Evolutionary conservation across 1,140 invertebrate genomes (phyloP), one percentile per base, ranked within the genome.

Genomic region (Geopemphigus sp.): DNA sequence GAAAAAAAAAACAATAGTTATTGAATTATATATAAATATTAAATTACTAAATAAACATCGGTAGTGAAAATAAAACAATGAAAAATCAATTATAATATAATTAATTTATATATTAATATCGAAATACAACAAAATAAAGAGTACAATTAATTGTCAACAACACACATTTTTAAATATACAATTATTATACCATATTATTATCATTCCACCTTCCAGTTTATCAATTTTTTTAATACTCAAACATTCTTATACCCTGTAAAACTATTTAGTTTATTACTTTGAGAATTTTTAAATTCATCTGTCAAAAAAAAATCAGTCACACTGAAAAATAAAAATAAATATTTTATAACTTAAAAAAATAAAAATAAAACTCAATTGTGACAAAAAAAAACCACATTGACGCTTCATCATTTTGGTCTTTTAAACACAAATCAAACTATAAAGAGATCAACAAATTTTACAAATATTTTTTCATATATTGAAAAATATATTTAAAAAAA

Each of bases 241-340:
- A 45, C 39, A 61, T 76, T 78, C 74, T 78, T 78, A 61, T 78
- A 78, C 74, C 74, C 74, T 78, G 74, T 78, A 78, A 14, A 78
- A 61, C 57, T 78, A 78, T 22, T 29, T 47, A 26, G 3, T 24
- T 29, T 47, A 78, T 63, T 78, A 78, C 56, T 78, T 59, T 29
- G 53, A 59, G n/a, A 76, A 61, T 74, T 78, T 45, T 63, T 45
- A 50, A 78, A 61, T 78, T 63, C 56, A 78, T 26, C 74, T 39
- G 29, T 39, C 68, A 54, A 54, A 72, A 72, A 53, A 70, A 17
- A 70, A 53, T 70, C 66, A 72, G 68, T 72, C 47, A 53, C 17
- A 32, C 19, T 14, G 8, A 32, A 15, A 50, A 50, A 50, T 6
- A 12, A 50, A 50, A 50, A 8, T 50, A 8, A 50, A 50, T 50